Percentiles rank a stretch among this genome's conserved stretches.
phyloP scores from a whole-genome alignment of 2,113 vertebrate genomes.

The rat (Rattus norvegicus) region DNA sequence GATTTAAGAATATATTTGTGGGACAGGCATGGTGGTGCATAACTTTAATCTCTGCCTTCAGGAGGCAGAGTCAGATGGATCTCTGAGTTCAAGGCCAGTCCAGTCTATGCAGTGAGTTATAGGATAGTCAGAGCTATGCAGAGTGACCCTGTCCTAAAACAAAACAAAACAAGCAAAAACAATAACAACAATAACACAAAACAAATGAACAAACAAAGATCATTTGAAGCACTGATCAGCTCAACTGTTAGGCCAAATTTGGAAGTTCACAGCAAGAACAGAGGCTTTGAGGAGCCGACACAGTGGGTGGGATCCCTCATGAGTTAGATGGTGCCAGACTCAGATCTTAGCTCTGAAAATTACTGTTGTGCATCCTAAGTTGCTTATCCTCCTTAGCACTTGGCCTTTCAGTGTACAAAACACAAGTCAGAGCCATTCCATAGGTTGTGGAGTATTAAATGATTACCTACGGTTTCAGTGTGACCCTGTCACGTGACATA shows the following conservation, averaged over 20 bases:
- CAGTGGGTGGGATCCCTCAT: not conserved
- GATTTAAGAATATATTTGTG: not conserved
- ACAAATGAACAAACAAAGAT: no score
- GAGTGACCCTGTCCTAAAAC: not conserved
- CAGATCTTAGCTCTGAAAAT: conserved; percentile 1
- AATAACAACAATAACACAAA: no score
- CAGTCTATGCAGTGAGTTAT: not conserved
- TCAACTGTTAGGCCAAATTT: not conserved
- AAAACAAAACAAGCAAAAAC: not conserved
- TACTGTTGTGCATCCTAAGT: not conserved
- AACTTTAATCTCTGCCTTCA: not conserved
- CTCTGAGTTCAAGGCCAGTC: not conserved
- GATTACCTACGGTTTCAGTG: not conserved
- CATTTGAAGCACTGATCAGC: not conserved
- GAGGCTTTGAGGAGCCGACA: not conserved
- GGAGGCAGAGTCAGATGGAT: not conserved
- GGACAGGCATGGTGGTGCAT: not conserved
- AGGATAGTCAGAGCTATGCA: not conserved
- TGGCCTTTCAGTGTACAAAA: not conserved
- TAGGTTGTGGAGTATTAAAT: not conserved
- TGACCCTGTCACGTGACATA: not conserved
- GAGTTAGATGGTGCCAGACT: not conserved
- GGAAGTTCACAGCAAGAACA: not conserved
- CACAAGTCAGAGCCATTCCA: not conserved
- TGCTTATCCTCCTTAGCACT: not conserved